These are phyloP conservation scores for Drosophila paulistorum DNA, from an alignment of 1,140 invertebrate genomes.

Conservation along the genomic window DNA sequence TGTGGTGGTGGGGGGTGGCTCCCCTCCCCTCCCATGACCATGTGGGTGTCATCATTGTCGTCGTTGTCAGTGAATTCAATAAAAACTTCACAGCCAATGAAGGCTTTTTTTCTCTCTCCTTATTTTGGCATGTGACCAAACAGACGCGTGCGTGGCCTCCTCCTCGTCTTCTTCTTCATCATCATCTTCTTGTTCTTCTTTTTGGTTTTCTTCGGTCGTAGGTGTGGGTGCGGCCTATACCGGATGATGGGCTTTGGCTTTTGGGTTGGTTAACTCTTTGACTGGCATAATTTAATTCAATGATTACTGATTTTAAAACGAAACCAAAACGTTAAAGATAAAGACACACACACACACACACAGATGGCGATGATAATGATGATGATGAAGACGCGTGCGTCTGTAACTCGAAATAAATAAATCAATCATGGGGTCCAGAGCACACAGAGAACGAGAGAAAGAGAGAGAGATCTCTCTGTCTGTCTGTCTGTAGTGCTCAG, in stretches of 20 bases:
- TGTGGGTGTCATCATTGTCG: slow-evolving; percentile 57
- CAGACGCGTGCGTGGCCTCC: slow-evolving; percentile 52
- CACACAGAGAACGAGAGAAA: background rate
- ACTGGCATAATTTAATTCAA: slow-evolving; percentile 78
- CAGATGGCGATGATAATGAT: slow-evolving; percentile 13
- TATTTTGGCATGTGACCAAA: slow-evolving; percentile 69
- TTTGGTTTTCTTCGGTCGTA: slow-evolving; percentile 37
- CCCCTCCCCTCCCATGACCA: background rate
- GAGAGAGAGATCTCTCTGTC: slow-evolving; percentile 1
- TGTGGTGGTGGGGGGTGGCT: background rate
- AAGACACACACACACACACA: background rate
- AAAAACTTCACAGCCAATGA: slow-evolving; percentile 79
- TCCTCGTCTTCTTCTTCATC: background rate
- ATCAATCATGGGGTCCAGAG: slow-evolving; percentile 59
- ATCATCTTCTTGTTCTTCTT: slow-evolving; percentile 30
- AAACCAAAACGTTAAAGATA: slow-evolving; percentile 54
- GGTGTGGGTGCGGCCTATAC: slow-evolving; percentile 69
- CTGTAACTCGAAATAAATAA: slow-evolving; percentile 73
- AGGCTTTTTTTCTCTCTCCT: slow-evolving; percentile 31
- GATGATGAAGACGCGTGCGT: slow-evolving; percentile 47
- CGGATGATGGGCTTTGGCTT: slow-evolving; percentile 31
- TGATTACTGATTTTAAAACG: slow-evolving; percentile 76
- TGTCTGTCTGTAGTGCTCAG: background rate
- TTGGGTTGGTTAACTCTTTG: slow-evolving; percentile 42
- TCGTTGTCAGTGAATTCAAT: slow-evolving; percentile 60